phyloP scores from a whole-genome alignment of 2,113 vertebrate species.

The Sander vitreus region DNA sequence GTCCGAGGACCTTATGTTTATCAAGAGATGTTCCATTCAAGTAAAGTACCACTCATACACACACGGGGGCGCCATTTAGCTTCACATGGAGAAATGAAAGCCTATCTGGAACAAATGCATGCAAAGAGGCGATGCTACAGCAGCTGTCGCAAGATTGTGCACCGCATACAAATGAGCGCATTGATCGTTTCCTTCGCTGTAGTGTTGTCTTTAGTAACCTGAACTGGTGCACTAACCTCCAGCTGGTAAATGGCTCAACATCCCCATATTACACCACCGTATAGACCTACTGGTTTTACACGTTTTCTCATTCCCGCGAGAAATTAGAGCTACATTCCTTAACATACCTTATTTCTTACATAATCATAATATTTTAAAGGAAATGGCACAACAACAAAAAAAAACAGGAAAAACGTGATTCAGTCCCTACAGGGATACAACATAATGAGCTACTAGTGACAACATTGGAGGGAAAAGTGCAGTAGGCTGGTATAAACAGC shows the following conservation, averaged over 20 bases:
- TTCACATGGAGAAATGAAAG: background rate
- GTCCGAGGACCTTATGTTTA: background rate
- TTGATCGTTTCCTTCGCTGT: slow-evolving; percentile 53
- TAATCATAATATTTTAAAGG: background rate
- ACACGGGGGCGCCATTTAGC: slow-evolving; percentile 63
- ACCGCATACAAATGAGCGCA: slow-evolving; percentile 78
- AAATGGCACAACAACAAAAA: background rate
- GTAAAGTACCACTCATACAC: background rate
- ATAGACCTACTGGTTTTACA: background rate
- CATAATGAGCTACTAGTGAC: background rate
- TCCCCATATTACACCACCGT: background rate
- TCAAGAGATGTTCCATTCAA: rapidly evolving
- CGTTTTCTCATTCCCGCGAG: background rate
- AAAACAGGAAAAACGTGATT: background rate
- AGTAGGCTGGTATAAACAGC: background rate
- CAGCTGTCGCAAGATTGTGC: slow-evolving; percentile 80
- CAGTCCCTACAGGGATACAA: background rate
- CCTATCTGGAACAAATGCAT: slow-evolving; percentile 57
- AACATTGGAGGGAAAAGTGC: background rate
- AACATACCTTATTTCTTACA: too few species aligned
- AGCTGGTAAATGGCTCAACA: slow-evolving; percentile 15
- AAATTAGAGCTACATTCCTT: background rate
- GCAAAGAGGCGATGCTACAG: slow-evolving; percentile 65
- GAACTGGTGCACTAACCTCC: slow-evolving; percentile 55
- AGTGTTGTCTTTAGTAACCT: slow-evolving; percentile 57